Base-by-base conservation (phyloP, 2,888 invertebrate species). In the Matsumyia berberina region DNA sequence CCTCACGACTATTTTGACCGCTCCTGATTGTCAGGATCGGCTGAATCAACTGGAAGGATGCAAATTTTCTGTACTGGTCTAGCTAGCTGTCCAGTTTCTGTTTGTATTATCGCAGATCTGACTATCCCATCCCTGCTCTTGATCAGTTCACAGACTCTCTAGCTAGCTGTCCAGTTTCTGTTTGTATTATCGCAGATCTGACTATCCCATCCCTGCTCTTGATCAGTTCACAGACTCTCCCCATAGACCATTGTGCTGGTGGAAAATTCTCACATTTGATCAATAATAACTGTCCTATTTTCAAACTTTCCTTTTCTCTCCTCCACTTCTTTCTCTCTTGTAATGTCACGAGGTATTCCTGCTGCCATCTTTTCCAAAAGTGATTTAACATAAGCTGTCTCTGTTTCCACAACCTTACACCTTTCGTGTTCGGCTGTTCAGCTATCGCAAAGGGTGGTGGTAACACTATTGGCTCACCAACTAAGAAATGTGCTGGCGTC, bases 91-190 rank as follows among this genome's bases (percentile, higher is more conserved):
- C 42, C 15, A 7, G 42, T 42, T 15, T 42, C 42, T 6, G 42
- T 42, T 42, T 7, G 15, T 7, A 42, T 1, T 5, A 15, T 17
- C 15, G 15, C 42, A 0, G 42, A 42, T 11, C 42, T 15, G 15
- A 42, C 42, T 42, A 42, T 42, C 15, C 15, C 42, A 17, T 42
- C 15, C 42, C 15, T 42, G 42, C 42, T 42, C 42, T 42, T 42
- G 4, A 39, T n/a, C 4, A 39, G 4, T 5, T 39, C n/a, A 4
- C 5, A n/a, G n/a, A 39, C 37, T 39, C 37, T n/a, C n/a, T n/a
- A n/a, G n/a, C 42, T 15, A 42, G 42, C 42, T 42, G 6, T 8
- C 42, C 15, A 7, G 42, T 42, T 15, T 42, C 42, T 6, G 42
- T 42, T 42, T 7, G 15, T 7, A 42, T 1, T 5, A 15, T 17